Evolutionary conservation across 2,797 vertebrate species (phyloP), one percentile per base, ranked within the genome.

Genomic region (Phrynocephalus vlangalii): DNA sequence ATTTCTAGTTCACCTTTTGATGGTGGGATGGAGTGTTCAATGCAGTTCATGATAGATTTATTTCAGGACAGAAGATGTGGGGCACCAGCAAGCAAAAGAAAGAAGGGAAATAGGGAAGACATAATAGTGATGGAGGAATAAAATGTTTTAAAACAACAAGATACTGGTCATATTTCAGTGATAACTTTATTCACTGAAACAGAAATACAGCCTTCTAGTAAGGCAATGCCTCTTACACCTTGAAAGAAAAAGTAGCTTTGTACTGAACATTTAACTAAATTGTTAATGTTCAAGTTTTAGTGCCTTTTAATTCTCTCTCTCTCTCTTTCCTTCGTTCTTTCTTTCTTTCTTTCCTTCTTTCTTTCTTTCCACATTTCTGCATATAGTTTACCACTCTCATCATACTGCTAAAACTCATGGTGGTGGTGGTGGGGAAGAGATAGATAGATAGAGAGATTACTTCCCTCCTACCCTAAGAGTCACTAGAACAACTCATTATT

Each of bases 401-500:
- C 28, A 28, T 33, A 79, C 24, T 63, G n/a, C n/a, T 83, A 76
- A 77, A 66, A 28, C 38, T 71, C 83, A 15, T 70, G 26, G 22
- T 16, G 38, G 38, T 44, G 38, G 38, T 4, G 50, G 9, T 1
- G 52, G 28, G 18, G 48, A 28, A n/a, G 33, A 2, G 33, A 33
- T 33, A 33, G 33, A 33, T 33, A 33, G 33, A 33, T 33, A 10
- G 76, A 75, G 38, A 76, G 48, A 28, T 24, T 68, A 48, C 48
- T 75, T 26, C 11, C 2, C 38, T 72, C 6, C 56, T 22, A 44
- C 50, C 38, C 79, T 6, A 85, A 44, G 72, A 77, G 28, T 85
- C 79, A 63, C 50, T 71, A 81, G 72, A 87, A 68, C n/a, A 79
- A 81, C 72, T 87, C 60, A 85, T 87, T 90, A 90, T 82, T 82